Evolutionary conservation across 53 echinoderm and acorn worm genomes (phyloP), one percentile per base, ranked within the genome.

Genomic region (Zoroaster sp.): DNA sequence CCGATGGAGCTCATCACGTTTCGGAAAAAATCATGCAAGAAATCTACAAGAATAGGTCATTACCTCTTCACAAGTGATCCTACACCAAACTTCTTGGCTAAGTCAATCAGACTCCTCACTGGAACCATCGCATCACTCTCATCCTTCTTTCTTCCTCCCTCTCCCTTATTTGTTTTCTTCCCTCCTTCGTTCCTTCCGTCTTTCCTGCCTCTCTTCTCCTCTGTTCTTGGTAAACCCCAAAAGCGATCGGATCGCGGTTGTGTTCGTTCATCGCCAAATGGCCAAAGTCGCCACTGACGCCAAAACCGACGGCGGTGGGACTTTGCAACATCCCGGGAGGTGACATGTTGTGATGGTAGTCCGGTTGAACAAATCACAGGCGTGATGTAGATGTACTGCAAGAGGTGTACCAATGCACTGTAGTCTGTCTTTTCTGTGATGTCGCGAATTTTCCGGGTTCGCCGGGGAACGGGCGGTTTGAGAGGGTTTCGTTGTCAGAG

Each of bases 81-180:
- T 13, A 98, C 94, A 23, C 94, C 94, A 91, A 95, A 98, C 69
- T 88, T 92, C 94, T 96, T 98, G 12, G 98, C 98, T n/a, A 87
- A 91, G 18, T 95, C 93, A 21, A 78, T 75, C 3, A 95, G 49
- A 25, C 69, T 39, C 83, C 46, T 89, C 10, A 93, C 93, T n/a
- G 80, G 74, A 30, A 76, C 47, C 87, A 94, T 81, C 11, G 65
- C 79, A 44, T 89, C 82, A 25, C 28, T 40, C 45, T 85, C 85
- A 13, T 36, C 45, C 9, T 30, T n/a, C 25, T 77, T 87, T 20
- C 43, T 49, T n/a, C 35, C 55, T 23, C 44, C 66, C 35, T 59
- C 49, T 5, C 45, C 85, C 67, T 83, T 90, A 82, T 90, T 92
- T 42, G 55, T 82, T 73, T 90, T 91, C 76, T 96, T 95, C 45